Evolutionary conservation across 64 coral and sea anemone species (phyloP).

Genomic region (Actinia equina): DNA sequence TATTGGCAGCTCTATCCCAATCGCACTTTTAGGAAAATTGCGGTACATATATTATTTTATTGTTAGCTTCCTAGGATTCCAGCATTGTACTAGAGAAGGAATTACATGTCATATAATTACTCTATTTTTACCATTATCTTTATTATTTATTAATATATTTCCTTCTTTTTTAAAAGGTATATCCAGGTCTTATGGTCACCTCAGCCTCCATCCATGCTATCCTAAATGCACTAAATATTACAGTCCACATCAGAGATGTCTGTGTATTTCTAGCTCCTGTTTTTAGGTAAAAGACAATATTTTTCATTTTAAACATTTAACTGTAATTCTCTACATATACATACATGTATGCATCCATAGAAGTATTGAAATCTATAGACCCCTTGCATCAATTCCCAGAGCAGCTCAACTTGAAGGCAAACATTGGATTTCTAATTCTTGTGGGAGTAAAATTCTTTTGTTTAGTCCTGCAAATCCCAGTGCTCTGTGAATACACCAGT

Average conservation of each 20-base stretch:
- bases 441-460: too few relatives aligned
- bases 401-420: too few relatives aligned
- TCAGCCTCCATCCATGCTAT: constrained; percentile 85
- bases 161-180: constrained; percentile 61
- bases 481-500: too few relatives aligned
- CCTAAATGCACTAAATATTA: constrained; percentile 84
- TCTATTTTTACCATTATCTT: not conserved
- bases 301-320: not conserved
- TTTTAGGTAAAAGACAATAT: constrained; percentile 66
- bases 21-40: too few relatives aligned
- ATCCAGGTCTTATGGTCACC: constrained; percentile 94
- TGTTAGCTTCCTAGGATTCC: too few relatives aligned
- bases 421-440: too few relatives aligned
- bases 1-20: too few relatives aligned
- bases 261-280: constrained; percentile 97
- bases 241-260: constrained; percentile 95
- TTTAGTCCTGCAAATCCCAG: too few relatives aligned
- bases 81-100: too few relatives aligned
- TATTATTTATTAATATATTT: not conserved
- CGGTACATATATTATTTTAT: too few relatives aligned
- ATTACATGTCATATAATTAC: not conserved
- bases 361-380: too few relatives aligned
- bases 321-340: not conserved
- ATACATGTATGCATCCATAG: not conserved
- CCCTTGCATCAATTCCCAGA: not conserved